Conservation (phyloP, 2,113 vertebrate species). For the Chroicocephalus ridibundus region DNA sequence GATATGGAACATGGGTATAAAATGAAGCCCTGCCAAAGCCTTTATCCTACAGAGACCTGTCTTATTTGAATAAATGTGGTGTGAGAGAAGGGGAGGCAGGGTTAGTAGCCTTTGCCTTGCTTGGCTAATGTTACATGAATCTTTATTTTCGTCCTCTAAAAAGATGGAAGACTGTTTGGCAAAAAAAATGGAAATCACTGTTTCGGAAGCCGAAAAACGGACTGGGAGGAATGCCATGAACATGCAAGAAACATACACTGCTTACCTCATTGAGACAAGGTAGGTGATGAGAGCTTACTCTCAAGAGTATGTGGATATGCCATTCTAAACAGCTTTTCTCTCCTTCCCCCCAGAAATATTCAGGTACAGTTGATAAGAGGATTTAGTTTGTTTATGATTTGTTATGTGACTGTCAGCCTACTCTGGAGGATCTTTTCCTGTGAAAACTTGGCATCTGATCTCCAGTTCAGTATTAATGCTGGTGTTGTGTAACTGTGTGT, state of each 20-base stretch:
- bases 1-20: neutral
- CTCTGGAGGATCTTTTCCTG: neutral
- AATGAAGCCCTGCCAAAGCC: neutral
- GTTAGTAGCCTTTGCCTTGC: neutral
- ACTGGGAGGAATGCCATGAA: conserved; percentile 90
- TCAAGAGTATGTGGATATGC: neutral
- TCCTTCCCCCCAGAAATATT: neutral
- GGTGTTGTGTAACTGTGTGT: neutral
- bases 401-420: neutral
- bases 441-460: neutral
- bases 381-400: conserved; percentile 1
- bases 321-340: neutral
- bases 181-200: conserved; percentile 91
- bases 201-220: conserved; percentile 92
- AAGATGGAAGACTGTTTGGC: conserved; percentile 82
- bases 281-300: conserved; percentile 48
- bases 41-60: neutral
- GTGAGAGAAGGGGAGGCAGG: neutral
- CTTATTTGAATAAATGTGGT: neutral
- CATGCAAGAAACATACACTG: conserved; percentile 94
- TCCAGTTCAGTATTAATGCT: neutral
- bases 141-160: conserved; percentile 58
- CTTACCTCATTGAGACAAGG: conserved; percentile 95
- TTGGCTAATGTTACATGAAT: neutral
- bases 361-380: neutral